phyloP scores from a whole-genome alignment of 2,888 invertebrate species.

The Leucoptera coffeella region DNA sequence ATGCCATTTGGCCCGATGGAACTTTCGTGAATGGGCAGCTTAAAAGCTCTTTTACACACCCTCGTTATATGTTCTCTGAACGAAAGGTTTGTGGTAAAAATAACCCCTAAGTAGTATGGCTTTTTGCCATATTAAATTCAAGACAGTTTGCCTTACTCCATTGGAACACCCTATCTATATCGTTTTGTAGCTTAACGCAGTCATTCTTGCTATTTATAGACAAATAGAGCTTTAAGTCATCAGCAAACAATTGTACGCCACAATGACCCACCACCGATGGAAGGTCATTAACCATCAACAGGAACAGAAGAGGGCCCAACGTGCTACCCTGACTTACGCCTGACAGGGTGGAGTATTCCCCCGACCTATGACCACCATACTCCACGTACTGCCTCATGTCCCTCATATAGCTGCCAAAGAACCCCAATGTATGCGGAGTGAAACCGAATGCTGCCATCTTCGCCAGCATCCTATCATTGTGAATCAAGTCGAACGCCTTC shows the following conservation, averaged over 20 bases:
- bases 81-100: conserved; percentile 1
- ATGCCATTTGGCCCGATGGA: too few relatives aligned
- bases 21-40: too few relatives aligned
- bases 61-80: conserved; percentile 4
- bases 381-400: conserved; percentile 1
- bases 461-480: conserved; percentile 1
- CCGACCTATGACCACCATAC: not conserved
- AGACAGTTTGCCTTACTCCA: not conserved
- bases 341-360: conserved; percentile 2
- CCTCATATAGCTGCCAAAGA: conserved; percentile 2
- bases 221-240: conserved; percentile 1
- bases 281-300: conserved; percentile 2
- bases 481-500: conserved; percentile 1
- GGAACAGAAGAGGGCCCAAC: conserved; percentile 1
- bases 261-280: not conserved
- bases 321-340: conserved; percentile 2
- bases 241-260: conserved; percentile 1
- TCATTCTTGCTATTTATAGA: not conserved
- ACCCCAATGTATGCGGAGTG: not conserved
- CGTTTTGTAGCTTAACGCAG: conserved; percentile 1
- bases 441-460: not conserved
- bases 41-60: conserved; percentile 5
- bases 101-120: not conserved
- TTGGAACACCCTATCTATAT: conserved; percentile 1
- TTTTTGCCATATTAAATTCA: not conserved